Percentiles rank a stretch among this genome's conserved stretches.
phyloP scores from a whole-genome alignment of 2,113 vertebrate species.

The Ammodytes dubius region DNA sequence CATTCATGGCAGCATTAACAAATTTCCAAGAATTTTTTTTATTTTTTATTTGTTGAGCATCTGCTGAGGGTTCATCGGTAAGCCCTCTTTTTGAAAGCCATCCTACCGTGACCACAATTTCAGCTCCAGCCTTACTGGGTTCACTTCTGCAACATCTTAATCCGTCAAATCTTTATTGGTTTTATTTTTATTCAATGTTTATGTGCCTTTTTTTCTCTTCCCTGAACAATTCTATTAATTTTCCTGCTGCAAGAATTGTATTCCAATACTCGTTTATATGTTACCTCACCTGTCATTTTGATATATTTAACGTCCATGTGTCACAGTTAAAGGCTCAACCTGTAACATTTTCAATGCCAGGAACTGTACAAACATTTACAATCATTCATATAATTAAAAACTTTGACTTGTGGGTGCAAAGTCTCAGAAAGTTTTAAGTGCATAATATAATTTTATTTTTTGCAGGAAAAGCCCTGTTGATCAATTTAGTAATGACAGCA shows the following conservation, averaged over 20 bases:
- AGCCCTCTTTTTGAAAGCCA: background rate
- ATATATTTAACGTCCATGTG: background rate
- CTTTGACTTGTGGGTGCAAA: background rate
- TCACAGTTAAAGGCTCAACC: background rate
- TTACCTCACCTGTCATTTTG: background rate
- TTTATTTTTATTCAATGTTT: background rate
- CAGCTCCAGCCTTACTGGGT: background rate
- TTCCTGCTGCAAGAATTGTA: background rate
- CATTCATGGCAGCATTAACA: constrained; percentile 9
- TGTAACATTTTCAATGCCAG: background rate
- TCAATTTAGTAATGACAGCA: background rate
- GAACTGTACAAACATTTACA: background rate
- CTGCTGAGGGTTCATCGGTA: background rate
- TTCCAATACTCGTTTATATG: background rate
- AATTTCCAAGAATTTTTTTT: background rate
- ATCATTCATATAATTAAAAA: background rate
- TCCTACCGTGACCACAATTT: constrained; percentile 16
- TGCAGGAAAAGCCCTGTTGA: background rate
- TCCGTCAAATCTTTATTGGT: background rate
- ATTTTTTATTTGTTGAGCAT: constrained; percentile 23
- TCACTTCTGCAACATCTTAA: background rate
- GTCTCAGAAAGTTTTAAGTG: no score
- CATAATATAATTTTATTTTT: background rate
- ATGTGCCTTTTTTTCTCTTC: background rate
- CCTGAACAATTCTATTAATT: background rate